Percentiles rank a stretch among this genome's conserved stretches.
phyloP scores from a whole-genome alignment of 2,797 vertebrate species.

The Molossus alvarezi region DNA sequence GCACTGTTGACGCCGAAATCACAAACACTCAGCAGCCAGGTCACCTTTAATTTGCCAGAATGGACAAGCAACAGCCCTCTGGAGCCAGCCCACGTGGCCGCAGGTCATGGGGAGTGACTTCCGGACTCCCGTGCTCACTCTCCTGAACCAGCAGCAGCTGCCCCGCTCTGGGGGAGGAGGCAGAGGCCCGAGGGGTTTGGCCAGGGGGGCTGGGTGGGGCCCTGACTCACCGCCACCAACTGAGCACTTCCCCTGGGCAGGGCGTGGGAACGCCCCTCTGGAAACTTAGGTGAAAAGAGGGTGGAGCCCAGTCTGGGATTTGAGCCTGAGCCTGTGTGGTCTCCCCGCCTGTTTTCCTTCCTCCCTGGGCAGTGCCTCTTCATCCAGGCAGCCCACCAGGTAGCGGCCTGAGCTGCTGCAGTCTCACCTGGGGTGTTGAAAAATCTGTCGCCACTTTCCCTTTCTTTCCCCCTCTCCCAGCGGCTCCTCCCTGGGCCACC shows the following conservation, averaged over 20 bases:
- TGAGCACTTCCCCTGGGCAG: constrained; percentile 59
- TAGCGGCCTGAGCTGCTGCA: not conserved
- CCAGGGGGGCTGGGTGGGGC: constrained; percentile 45
- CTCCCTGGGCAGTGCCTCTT: not conserved
- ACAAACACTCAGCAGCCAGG: not conserved
- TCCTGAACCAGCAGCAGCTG: not conserved
- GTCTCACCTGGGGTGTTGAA: not conserved
- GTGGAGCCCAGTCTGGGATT: constrained; percentile 13
- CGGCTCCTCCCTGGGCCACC: not conserved
- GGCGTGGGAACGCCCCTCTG: constrained; percentile 23
- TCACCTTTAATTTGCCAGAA: not conserved
- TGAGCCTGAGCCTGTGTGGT: not conserved
- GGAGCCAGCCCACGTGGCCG: not conserved
- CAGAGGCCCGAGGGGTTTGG: not conserved
- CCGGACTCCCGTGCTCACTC: not conserved
- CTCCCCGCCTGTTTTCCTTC: not conserved
- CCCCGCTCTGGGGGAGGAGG: not conserved
- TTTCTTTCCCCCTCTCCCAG: not conserved
- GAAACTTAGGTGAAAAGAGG: constrained; percentile 67
- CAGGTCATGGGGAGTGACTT: not conserved
- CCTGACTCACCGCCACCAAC: constrained; percentile 22
- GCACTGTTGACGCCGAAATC: not conserved
- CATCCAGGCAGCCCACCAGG: not conserved
- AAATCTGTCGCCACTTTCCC: not conserved
- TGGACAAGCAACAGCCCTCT: not conserved